Evolutionary conservation across 2,797 vertebrate species (phyloP).

Genomic region (Pitangus sulphuratus): DNA sequence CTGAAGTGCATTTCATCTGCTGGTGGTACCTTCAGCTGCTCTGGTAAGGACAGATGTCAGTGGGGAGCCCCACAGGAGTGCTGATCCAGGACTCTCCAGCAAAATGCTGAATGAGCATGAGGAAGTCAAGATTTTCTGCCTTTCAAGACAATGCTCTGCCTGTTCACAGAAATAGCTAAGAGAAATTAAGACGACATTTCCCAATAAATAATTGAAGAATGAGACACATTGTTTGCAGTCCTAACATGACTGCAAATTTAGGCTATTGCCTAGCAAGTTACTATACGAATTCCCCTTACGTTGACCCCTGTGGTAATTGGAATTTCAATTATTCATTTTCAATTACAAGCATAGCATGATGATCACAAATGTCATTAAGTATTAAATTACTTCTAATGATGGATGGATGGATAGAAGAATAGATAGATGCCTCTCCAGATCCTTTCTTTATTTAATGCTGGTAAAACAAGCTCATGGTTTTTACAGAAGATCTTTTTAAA

Average conservation of each 20-base stretch:
- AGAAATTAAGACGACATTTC: conserved; percentile 19
- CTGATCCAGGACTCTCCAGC: background rate
- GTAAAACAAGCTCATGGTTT: conserved; percentile 19
- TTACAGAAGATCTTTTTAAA: conserved; percentile 10
- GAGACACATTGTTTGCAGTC: conserved; percentile 50
- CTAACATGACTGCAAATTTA: conserved; percentile 65
- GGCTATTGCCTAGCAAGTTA: conserved; percentile 65
- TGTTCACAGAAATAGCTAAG: background rate
- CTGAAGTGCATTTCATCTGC: background rate
- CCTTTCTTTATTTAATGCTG: conserved; percentile 34
- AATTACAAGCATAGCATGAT: conserved; percentile 77
- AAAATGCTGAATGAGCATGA: background rate
- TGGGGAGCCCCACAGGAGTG: background rate
- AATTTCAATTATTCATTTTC: conserved; percentile 83
- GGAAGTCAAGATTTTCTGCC: background rate
- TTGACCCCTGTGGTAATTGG: conserved; percentile 76
- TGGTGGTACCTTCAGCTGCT: background rate
- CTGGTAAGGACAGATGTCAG: background rate
- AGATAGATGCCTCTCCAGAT: conserved; percentile 44
- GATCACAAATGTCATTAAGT: conserved; percentile 79
- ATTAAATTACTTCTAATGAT: conserved; percentile 77
- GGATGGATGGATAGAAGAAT: conserved; percentile 53
- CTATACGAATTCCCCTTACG: conserved; percentile 63
- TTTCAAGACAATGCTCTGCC: conserved; percentile 3
- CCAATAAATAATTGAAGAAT: conserved; percentile 69